Evolutionary conservation across 2,797 vertebrate genomes (phyloP), one percentile per base, ranked within the genome.

Genomic region (Chromis chromis): DNA sequence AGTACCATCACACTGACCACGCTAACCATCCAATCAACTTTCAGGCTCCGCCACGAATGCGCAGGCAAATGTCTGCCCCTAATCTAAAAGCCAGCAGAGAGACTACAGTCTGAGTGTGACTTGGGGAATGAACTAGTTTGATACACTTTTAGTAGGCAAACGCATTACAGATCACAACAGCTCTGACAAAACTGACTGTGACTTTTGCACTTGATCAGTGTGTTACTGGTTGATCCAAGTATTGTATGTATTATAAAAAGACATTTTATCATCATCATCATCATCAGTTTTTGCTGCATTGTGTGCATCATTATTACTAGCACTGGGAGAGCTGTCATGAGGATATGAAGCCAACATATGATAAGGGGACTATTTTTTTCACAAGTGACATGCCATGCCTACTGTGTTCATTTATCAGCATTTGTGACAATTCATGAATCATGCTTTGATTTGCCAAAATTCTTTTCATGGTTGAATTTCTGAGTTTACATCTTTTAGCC

Each of bases 61-160:
- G 97, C 88, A 95, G 98, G 65, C 98, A 99, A 68, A 89, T 97
- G 93, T 99, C 98, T 0, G 97, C 96, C 2, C 98, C 98, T 13
- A 99, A 99, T 91, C 96, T 99, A 83, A 99, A 99, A 94, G 86
- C 96, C 79, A 95, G 96, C 86, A 95, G 95, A 87, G 98, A 99
- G 93, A 99, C 98, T 0, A 90, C 96, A 9, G 98, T 99, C 66
- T 99, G 93, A 97, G 58, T 49, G 40, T 49, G 31, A 68, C 68
- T 65, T 19, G 61, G 64, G 69, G 63, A 76, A 61, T 55, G 36
- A 81, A 78, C 36, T 90, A 74, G 58, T 76, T 61, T 67, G 21
- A 67, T 63, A 63, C 64, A 78, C 70, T 87, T 88, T 78, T 67
- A 82, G 81, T 88, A 81, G 91, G 79, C 88, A 89, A 91, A 91